Percentiles rank a stretch among this genome's conserved stretches.
Conservation (phyloP, 2,797 vertebrate genomes). For the Myiotriccus ornatus region DNA sequence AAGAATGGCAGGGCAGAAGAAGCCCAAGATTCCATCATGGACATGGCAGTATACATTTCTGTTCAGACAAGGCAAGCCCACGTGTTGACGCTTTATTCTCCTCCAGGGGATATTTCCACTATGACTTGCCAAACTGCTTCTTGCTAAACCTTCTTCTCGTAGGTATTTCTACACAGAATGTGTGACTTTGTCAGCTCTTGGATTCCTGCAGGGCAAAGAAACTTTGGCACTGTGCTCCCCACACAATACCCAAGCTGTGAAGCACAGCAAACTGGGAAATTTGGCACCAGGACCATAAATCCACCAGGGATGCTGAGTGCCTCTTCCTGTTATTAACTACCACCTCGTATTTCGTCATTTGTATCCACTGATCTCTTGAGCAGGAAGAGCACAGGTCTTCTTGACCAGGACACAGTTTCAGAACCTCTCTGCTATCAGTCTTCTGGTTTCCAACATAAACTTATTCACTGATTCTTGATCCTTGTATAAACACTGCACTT, state of each 20-base stretch:
- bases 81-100: background rate
- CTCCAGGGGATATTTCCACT: background rate
- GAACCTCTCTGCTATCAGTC: background rate
- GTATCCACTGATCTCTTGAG: background rate
- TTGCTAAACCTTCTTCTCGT: background rate
- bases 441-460: background rate
- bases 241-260: background rate
- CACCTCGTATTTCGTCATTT: background rate
- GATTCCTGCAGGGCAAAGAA: background rate
- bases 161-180: background rate
- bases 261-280: background rate
- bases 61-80: background rate
- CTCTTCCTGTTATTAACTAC: background rate
- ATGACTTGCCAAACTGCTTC: background rate
- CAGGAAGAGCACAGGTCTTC: background rate
- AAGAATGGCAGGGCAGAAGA: background rate
- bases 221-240: background rate
- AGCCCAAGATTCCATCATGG: background rate
- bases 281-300: background rate
- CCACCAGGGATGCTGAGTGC: background rate
- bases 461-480: background rate
- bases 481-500: background rate
- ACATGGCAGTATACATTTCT: background rate
- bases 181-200: background rate
- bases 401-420: background rate